Conservation (phyloP, 2,113 vertebrate species). For the Misgurnus mizolepis region DNA sequence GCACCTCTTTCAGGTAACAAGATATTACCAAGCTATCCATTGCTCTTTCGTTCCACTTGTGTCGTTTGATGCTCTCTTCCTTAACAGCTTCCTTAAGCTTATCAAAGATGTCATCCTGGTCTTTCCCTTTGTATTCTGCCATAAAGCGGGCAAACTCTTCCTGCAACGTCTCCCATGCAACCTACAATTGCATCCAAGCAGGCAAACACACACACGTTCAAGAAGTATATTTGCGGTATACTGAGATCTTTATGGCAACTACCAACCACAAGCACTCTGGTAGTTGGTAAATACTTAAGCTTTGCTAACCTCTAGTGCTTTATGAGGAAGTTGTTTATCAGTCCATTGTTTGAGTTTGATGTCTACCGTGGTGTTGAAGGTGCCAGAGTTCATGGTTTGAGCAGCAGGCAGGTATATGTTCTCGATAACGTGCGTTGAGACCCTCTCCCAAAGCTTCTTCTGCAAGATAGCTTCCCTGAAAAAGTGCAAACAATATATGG, state of each 20-base stretch:
- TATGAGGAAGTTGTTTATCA: constrained; percentile 96
- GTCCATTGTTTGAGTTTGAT: constrained; percentile 99
- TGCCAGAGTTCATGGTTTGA: constrained; percentile 93
- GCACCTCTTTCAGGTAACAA: not conserved
- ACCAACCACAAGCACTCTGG: too few species aligned
- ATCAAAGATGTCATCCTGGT: constrained; percentile 97
- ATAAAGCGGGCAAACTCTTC: constrained; percentile 98
- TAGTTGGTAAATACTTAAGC: too few species aligned
- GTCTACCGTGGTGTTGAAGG: constrained; percentile 97
- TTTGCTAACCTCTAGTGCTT: constrained; percentile 90
- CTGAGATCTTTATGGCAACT: too few species aligned
- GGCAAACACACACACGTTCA: too few species aligned
- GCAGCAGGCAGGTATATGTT: constrained; percentile 98
- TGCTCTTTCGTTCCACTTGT: constrained; percentile 96
- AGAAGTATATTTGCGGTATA: too few species aligned
- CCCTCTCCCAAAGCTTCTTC: constrained; percentile 94
- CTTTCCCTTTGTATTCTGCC: constrained; percentile 95
- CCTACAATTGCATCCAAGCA: constrained; percentile 66
- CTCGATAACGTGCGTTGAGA: constrained; percentile 98
- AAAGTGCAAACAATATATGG: not conserved
- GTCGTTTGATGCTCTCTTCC: constrained; percentile 95
- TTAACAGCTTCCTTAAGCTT: constrained; percentile 97
- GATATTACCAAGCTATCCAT: constrained; percentile 93
- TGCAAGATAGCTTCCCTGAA: constrained; percentile 95
- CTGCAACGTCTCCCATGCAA: constrained; percentile 97